These are phyloP conservation scores for Gadus macrocephalus DNA, from an alignment of 2,113 vertebrate genomes.

Conservation along the genomic window DNA sequence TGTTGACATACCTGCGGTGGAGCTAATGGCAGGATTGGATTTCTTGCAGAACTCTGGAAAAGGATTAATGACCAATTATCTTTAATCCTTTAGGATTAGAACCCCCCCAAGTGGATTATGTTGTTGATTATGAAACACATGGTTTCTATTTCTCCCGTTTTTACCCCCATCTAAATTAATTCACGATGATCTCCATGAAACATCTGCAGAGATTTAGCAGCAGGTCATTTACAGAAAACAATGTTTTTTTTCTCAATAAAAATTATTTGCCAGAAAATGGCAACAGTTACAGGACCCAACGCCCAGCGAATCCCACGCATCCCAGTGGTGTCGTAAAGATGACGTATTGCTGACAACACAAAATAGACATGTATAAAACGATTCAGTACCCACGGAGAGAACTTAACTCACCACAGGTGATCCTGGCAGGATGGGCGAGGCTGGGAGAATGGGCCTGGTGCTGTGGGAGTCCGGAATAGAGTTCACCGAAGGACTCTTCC, in stretches of 20 bases:
- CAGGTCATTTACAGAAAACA: slow-evolving; percentile 40
- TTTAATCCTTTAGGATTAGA: slow-evolving; percentile 33
- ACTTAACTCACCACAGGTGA: slow-evolving; percentile 54
- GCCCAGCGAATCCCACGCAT: no score
- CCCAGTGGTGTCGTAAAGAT: no score
- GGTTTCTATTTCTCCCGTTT: slow-evolving; percentile 37
- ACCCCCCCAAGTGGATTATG: slow-evolving; percentile 22
- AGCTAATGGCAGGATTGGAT: slow-evolving; percentile 13
- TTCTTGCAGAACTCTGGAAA: slow-evolving; percentile 30
- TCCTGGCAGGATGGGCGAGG: slow-evolving; percentile 32
- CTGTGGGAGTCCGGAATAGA: slow-evolving; percentile 70
- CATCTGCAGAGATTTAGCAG: slow-evolving; percentile 22
- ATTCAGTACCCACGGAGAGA: slow-evolving; percentile 19
- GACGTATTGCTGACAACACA: slow-evolving; percentile 1
- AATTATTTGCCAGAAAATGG: background rate
- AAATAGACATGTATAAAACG: slow-evolving; percentile 5
- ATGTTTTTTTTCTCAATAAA: background rate
- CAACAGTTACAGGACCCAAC: background rate
- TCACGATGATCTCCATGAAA: background rate
- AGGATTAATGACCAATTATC: slow-evolving; percentile 49
- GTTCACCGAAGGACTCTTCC: slow-evolving; percentile 70
- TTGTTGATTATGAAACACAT: slow-evolving; percentile 36
- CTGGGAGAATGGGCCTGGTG: slow-evolving; percentile 37
- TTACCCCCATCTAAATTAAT: slow-evolving; percentile 9
- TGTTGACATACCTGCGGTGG: slow-evolving; percentile 4